Evolutionary conservation across 2,797 vertebrate species (phyloP).

Genomic region (Microcaecilia unicolor): DNA sequence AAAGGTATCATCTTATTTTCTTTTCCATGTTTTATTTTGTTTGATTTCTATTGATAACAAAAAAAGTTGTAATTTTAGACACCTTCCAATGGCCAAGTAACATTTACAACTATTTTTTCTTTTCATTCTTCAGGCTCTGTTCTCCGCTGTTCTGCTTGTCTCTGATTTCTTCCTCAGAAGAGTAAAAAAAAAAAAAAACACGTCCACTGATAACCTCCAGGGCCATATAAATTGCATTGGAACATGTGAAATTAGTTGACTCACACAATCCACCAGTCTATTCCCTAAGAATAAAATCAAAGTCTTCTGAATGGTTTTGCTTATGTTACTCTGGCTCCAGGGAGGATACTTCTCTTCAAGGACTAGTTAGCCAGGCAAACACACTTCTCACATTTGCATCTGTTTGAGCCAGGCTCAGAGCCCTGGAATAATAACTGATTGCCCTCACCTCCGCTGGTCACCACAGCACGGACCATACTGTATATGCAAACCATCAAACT

Average conservation of each 20-base stretch:
- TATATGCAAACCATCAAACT: conserved; percentile 52
- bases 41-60: too few species aligned
- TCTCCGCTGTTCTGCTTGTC: too few species aligned
- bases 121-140: too few species aligned
- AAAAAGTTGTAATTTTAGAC: too few species aligned
- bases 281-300: neutral
- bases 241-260: neutral
- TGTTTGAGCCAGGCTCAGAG: conserved; percentile 37
- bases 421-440: conserved; percentile 29
- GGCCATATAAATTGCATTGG: neutral
- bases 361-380: conserved; percentile 20
- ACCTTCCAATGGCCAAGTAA: too few species aligned
- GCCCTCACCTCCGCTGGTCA: conserved; percentile 28
- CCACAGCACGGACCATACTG: conserved; percentile 42
- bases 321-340: neutral
- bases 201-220: fast-evolving
- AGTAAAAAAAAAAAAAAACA: neutral
- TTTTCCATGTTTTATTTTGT: too few species aligned
- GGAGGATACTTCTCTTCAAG: conserved; percentile 5
- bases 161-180: too few species aligned
- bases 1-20: too few species aligned
- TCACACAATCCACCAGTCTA: fast-evolving
- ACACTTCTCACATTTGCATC: conserved; percentile 10
- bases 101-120: too few species aligned
- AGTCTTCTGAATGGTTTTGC: neutral